Base-by-base conservation (phyloP, 2,888 invertebrate species). In the Agrypnus murinus region DNA sequence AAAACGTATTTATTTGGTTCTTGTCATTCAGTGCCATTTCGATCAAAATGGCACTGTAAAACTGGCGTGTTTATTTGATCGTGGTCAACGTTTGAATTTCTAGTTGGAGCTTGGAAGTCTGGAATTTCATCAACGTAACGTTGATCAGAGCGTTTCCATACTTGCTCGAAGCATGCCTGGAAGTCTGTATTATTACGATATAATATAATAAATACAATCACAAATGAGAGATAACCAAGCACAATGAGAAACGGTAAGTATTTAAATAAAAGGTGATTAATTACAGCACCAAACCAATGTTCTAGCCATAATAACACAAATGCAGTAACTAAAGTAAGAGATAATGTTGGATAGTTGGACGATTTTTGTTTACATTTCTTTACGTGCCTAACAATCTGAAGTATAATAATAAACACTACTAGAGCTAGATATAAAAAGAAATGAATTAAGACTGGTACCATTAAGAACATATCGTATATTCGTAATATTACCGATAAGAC, bases 131-230 rank as follows among this genome's bases (percentile, higher is more conserved):
- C 43, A 6, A 5, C 5, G 10, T 62, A 62, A 5, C 38, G 15
- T 17, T 34, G 46, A 17, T 12, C 10, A 6, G 62, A 46, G 4
- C 62, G 17, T 19, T 46, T 62, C n/a, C 46, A 10, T 19, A 36
- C 43, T 46, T 62, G 46, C 2, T 14, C 34, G 8, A 64, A 53
- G 38, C 64, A 64, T 0, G 40, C 34, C 6, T 64, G 36, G 25
- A 64, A 64, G 12, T 40, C 46, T 38, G 17, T 53, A 19, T 64
- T 25, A 6, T 15, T 50, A 31, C 17, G 15, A 14, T 64, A 64
- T 15, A 64, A 15, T 31, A 53, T 12, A 40, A 53, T 38, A 40
- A 25, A 53, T 6, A 12, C 36, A 38, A 31, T 31, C 25, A 38
- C 9, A 31, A 14, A 64, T 12, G 14, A 34, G 15, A 25, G n/a